Evolutionary conservation across 2,888 invertebrate species (phyloP).

Genomic region (Frankliniella fusca): DNA sequence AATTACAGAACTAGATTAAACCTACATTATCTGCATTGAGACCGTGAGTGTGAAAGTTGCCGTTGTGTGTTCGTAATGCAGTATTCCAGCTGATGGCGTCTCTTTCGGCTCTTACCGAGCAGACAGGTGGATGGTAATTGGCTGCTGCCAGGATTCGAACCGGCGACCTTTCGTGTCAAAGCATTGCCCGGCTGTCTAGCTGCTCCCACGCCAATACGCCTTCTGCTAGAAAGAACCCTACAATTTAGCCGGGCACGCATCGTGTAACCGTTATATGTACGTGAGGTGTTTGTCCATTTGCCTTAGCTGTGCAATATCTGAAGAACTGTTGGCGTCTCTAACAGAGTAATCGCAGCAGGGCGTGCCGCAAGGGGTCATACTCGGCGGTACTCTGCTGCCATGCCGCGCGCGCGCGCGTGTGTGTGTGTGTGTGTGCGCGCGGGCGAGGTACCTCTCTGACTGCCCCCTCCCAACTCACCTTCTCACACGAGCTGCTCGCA

Average conservation of each 20-base stretch:
- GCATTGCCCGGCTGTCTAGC: background rate
- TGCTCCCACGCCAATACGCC: constrained; percentile 2
- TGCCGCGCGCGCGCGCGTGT: too few relatives aligned
- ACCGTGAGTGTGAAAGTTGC: background rate
- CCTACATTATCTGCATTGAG: background rate
- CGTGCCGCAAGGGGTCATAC: too few relatives aligned
- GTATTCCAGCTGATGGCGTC: background rate
- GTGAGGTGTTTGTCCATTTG: background rate
- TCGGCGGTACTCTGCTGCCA: too few relatives aligned
- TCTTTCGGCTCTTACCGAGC: background rate
- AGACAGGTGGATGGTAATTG: background rate
- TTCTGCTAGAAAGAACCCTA: background rate
- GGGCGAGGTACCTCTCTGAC: too few relatives aligned
- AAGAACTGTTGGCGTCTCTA: too few relatives aligned
- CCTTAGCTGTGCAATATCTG: too few relatives aligned
- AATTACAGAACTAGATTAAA: too few relatives aligned
- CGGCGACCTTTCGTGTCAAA: constrained; percentile 22
- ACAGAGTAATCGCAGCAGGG: too few relatives aligned
- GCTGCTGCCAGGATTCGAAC: constrained; percentile 22
- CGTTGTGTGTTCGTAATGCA: background rate
- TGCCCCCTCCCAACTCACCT: background rate
- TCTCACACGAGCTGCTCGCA: background rate
- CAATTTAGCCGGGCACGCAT: background rate
- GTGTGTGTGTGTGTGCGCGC: too few relatives aligned
- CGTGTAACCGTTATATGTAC: too few relatives aligned